Evolutionary conservation across 2,797 vertebrate species (phyloP).

Genomic region (Pipistrellus nathusii): DNA sequence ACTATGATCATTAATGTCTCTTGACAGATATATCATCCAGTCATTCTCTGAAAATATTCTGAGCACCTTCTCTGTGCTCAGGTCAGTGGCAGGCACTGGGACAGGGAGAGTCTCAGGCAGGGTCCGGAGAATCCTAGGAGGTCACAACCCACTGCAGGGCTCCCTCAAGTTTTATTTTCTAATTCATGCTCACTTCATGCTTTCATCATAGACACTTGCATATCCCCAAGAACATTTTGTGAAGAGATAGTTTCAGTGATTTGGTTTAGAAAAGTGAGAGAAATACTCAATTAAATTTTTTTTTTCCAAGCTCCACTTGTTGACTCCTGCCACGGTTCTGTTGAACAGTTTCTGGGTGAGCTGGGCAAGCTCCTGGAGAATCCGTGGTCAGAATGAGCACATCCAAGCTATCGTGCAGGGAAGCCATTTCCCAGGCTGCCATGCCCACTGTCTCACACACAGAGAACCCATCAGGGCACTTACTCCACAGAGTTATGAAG

Average conservation of each 20-base stretch:
- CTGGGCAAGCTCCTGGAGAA: background rate
- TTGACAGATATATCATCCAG: constrained; percentile 7
- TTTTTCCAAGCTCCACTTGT: background rate
- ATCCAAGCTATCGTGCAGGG: background rate
- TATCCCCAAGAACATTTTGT: background rate
- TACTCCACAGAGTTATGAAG: constrained; percentile 81
- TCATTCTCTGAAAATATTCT: background rate
- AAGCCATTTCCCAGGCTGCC: background rate
- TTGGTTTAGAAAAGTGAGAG: constrained; percentile 14
- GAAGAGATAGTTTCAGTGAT: constrained; percentile 11
- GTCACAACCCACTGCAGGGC: background rate
- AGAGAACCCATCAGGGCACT: constrained; percentile 79
- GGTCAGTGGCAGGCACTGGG: background rate
- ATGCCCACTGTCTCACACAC: constrained; percentile 76
- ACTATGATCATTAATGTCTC: constrained; percentile 41
- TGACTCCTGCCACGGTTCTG: background rate
- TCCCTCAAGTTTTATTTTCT: background rate
- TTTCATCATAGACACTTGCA: background rate
- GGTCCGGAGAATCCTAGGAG: background rate
- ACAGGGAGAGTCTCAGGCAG: background rate
- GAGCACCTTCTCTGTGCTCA: background rate
- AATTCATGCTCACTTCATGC: background rate
- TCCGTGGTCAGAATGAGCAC: background rate
- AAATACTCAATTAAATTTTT: background rate
- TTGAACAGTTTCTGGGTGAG: background rate